phyloP scores from a whole-genome alignment of 2,113 vertebrate species.

The Eublepharis macularius region DNA sequence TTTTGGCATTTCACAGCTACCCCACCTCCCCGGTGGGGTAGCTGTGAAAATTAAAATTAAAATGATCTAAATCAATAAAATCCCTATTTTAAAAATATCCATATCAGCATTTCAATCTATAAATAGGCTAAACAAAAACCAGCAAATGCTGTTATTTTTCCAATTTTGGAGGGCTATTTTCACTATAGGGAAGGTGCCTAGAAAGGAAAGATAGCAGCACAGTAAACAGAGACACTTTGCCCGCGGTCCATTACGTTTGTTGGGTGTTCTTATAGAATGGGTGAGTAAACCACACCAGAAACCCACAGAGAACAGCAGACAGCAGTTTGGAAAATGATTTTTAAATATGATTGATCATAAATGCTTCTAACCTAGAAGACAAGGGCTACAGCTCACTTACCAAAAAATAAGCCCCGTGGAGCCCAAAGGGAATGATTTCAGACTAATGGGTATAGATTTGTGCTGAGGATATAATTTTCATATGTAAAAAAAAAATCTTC shows the following conservation, averaged over 20 bases:
- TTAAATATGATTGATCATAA: neutral
- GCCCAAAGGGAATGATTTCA: no score
- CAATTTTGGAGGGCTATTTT: neutral
- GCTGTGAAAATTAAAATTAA: no score
- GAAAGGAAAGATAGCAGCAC: neutral
- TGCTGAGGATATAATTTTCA: no score
- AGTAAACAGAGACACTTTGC: neutral
- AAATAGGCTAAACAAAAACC: no score
- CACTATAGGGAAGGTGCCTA: neutral
- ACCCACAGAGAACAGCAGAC: neutral
- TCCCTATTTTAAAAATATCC: no score
- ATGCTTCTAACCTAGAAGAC: neutral
- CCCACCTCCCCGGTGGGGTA: no score
- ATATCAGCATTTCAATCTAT: no score
- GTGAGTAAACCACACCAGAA: neutral
- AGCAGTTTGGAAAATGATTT: neutral
- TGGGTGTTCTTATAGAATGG: neutral
- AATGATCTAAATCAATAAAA: no score
- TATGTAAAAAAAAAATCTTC: neutral
- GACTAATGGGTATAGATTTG: no score
- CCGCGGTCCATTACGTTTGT: neutral
- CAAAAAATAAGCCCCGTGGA: no score
- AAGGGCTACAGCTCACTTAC: neutral
- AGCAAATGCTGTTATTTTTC: no score
- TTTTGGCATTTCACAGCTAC: neutral